Conservation (phyloP, 2,797 vertebrate genomes). For the Liparis tanakae region DNA sequence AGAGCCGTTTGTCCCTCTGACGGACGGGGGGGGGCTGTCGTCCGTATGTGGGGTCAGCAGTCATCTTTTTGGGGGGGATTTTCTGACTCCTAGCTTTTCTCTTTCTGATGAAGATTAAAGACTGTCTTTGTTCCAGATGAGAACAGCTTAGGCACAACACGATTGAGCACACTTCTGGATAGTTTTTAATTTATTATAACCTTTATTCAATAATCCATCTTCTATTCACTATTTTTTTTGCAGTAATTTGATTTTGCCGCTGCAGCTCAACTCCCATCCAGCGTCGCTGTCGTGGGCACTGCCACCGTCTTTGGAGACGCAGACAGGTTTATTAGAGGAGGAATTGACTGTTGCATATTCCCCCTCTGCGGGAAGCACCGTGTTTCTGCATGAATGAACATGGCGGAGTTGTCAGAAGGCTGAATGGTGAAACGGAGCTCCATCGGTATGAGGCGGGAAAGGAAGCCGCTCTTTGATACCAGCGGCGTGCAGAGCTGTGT, state of each 20-base stretch:
- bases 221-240: constrained; percentile 12
- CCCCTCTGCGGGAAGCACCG: constrained; percentile 69
- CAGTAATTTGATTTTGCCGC: constrained; percentile 11
- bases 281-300: not conserved
- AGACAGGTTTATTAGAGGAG: constrained; percentile 45
- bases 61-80: constrained; percentile 18
- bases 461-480: constrained; percentile 59
- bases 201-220: constrained; percentile 38
- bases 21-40: constrained; percentile 50
- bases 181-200: constrained; percentile 11
- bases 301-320: constrained; percentile 39
- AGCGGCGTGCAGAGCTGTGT: constrained; percentile 58
- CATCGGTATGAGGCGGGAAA: constrained; percentile 51
- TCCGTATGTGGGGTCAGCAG: constrained; percentile 5
- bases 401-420: constrained; percentile 74
- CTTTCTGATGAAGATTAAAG: constrained; percentile 15
- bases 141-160: not conserved
- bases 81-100: constrained; percentile 36
- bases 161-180: constrained; percentile 10
- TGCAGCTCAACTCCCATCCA: constrained; percentile 1
- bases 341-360: constrained; percentile 63
- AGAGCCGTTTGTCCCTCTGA: constrained; percentile 10
- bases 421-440: constrained; percentile 66
- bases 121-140: constrained; percentile 34
- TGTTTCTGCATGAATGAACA: constrained; percentile 78